Conservation (phyloP, 2,113 vertebrate genomes). For the Piaya cayana region DNA sequence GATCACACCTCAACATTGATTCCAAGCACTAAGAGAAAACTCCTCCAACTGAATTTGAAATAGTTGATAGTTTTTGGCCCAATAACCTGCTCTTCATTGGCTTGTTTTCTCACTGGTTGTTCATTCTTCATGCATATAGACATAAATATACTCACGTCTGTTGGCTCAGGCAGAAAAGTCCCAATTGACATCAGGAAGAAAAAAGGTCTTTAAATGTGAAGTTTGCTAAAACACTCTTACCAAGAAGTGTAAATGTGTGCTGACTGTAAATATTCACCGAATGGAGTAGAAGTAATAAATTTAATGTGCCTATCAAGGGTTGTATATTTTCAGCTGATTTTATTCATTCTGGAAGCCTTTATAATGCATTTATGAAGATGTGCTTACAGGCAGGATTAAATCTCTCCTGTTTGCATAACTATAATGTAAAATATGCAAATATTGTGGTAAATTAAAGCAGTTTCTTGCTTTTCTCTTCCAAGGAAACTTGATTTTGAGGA, state of each 20-base stretch:
- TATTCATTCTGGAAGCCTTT: conserved; percentile 37
- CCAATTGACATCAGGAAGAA: not conserved
- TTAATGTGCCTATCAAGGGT: conserved; percentile 17
- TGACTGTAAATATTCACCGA: conserved; percentile 28
- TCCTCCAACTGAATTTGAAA: not conserved
- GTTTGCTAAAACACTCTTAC: conserved; percentile 1
- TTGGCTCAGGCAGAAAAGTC: not conserved
- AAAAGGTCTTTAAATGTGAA: not conserved
- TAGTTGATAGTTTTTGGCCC: not conserved
- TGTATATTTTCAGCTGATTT: conserved; percentile 51
- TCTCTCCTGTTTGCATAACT: not conserved
- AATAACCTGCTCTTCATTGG: not conserved
- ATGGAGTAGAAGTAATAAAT: conserved; percentile 43
- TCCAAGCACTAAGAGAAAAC: not conserved
- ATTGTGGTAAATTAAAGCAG: not conserved
- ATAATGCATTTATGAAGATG: conserved; percentile 14
- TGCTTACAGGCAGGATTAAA: conserved; percentile 6
- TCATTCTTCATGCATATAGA: not conserved
- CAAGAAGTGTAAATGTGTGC: not conserved
- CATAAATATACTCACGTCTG: not conserved
- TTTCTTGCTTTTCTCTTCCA: not conserved
- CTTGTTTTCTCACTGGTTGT: not conserved
- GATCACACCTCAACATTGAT: not conserved
- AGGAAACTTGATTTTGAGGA: not conserved
- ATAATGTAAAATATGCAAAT: not conserved